phyloP scores from a whole-genome alignment of 2,888 invertebrate genomes.

The Tiliacea aurago region DNA sequence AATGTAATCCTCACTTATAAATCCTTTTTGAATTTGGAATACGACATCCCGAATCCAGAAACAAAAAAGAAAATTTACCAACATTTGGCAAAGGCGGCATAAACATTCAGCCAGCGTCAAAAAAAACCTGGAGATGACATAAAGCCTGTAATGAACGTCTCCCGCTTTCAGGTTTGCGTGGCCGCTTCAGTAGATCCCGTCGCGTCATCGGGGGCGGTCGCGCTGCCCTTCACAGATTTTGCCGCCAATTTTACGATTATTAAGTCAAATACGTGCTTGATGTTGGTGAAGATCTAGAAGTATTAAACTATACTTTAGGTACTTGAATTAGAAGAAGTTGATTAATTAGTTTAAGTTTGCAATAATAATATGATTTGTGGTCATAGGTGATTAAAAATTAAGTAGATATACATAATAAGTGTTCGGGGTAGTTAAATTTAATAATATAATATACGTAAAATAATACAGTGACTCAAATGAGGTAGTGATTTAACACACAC shows the following conservation, averaged over 20 bases:
- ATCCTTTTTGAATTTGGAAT: conserved; percentile 14
- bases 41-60: not conserved
- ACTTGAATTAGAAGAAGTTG: not conserved
- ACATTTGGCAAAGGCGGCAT: conserved; percentile 23
- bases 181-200: conserved; percentile 66
- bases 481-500: not conserved
- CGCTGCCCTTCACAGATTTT: conserved; percentile 61
- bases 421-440: not conserved
- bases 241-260: conserved; percentile 76
- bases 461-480: not conserved
- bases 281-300: conserved; percentile 5
- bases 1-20: not conserved
- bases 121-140: conserved; percentile 44
- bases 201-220: conserved; percentile 62
- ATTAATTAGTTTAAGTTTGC: not conserved
- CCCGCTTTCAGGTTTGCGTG: conserved; percentile 27
- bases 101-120: conserved; percentile 35
- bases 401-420: not conserved
- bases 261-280: conserved; percentile 18
- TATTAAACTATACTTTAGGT: not conserved
- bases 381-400: not conserved
- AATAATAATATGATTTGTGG: not conserved
- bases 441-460: conserved; percentile 3
- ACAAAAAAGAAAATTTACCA: conserved; percentile 10
- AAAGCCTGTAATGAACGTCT: conserved; percentile 48